Evolutionary conservation across 2,888 invertebrate genomes (phyloP), one percentile per base, ranked within the genome.

Genomic region (Syrista parreyssii): DNA sequence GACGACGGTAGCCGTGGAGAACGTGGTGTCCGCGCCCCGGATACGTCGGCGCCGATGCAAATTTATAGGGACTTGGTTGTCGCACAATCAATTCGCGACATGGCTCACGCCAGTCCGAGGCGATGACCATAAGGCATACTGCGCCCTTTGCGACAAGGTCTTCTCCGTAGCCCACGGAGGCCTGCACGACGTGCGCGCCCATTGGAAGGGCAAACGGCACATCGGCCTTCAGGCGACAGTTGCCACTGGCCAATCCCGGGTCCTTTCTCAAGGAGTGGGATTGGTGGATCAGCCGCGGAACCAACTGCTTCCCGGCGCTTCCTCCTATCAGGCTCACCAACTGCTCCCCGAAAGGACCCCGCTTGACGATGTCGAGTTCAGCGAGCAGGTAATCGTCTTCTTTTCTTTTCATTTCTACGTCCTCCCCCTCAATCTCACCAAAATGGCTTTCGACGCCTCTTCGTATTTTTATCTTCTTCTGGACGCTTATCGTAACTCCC

Each of bases 161-260:
- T 90, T 89, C 85, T 87, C 88, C 79, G 85, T 88, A 78, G 84
- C 86, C 82, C 89, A 87, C 85, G 88, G 89, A 78, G 88, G 87
- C 78, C 81, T 88, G 80, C 87, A 88, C 82, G 88, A 88, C 83
- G 88, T 87, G 78, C 86, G 88, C 83, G 87, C 88, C 78, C 88
- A 89, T 84, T 89, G 87, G 84, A 90, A 89, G 84, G 89, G 88
- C 83, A 88, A 89, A 87, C 88, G 88, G 82, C 89, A 88, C 84
- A 84, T 84, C 82, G 84, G 84, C 84, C 87, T 90, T 83, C 86
- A 87, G 83, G 79, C 79, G 71, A 78, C 78, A 79, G 75, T 75
- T 76, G 79, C 68, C 78, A 82, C 84, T 55, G 82, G 85, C 86
- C 86, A 86, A 86, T 84, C 85, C 82, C 86, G 81, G 76, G 84